Evolutionary conservation across 2,888 invertebrate genomes (phyloP).

Genomic region (Mongoloraphidia duomilia): DNA sequence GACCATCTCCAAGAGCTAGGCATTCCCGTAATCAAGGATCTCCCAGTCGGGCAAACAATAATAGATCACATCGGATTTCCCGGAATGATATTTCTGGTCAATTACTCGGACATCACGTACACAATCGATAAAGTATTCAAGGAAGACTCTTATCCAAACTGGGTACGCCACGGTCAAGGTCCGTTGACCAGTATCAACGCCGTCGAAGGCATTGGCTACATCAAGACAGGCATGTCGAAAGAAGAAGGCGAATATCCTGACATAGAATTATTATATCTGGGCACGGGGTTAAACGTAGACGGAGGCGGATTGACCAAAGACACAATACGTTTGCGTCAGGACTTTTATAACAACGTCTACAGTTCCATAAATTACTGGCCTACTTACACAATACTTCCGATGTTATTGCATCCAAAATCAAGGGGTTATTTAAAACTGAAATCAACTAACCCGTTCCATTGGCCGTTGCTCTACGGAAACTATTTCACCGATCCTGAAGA

Average conservation of each 20-base stretch:
- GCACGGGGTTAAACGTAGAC: conserved; percentile 40
- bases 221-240: conserved; percentile 39
- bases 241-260: conserved; percentile 43
- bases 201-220: conserved; percentile 41
- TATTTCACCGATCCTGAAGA: conserved; percentile 35
- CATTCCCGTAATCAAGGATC: conserved; percentile 44
- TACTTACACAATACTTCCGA: conserved; percentile 36
- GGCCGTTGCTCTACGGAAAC: conserved; percentile 45
- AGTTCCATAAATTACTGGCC: conserved; percentile 31
- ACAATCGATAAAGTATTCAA: conserved; percentile 27
- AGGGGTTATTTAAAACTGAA: conserved; percentile 35
- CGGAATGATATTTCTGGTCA: conserved; percentile 37
- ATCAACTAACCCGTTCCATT: conserved; percentile 37
- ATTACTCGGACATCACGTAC: conserved; percentile 32
- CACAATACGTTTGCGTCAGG: conserved; percentile 21
- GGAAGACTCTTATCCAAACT: conserved; percentile 28
- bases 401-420: conserved; percentile 42
- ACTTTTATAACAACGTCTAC: conserved; percentile 31
- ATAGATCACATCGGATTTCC: conserved; percentile 52
- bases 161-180: conserved; percentile 32
- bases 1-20: conserved; percentile 39
- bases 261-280: conserved; percentile 45
- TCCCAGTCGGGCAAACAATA: conserved; percentile 50
- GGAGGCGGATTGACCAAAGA: conserved; percentile 29
- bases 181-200: conserved; percentile 39